Conservation (phyloP, 2,888 invertebrate genomes). For the Cartodere bifasciata region DNA sequence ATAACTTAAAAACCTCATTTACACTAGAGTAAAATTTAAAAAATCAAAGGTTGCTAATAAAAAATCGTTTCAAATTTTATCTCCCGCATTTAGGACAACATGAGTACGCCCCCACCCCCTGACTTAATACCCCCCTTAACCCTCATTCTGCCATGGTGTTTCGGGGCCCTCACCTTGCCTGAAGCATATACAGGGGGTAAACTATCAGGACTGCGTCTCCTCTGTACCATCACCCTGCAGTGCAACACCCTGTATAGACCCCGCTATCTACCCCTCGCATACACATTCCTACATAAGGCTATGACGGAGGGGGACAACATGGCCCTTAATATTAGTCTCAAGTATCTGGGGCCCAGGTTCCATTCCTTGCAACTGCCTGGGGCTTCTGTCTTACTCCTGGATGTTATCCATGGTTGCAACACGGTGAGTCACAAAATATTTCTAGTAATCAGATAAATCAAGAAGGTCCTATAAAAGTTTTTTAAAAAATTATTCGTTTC, state of each 20-base stretch:
- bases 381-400: slow-evolving; percentile 71
- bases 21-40: no score
- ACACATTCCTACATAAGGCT: slow-evolving; percentile 74
- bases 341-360: slow-evolving; percentile 71
- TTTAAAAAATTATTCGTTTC: no score
- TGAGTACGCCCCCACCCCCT: slow-evolving; percentile 61
- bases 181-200: slow-evolving; percentile 66
- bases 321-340: slow-evolving; percentile 63
- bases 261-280: slow-evolving; percentile 77
- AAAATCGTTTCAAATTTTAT: no score
- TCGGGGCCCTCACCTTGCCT: slow-evolving; percentile 73
- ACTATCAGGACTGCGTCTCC: slow-evolving; percentile 70
- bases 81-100: slow-evolving; percentile 62
- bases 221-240: slow-evolving; percentile 77
- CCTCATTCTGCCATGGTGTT: slow-evolving; percentile 88
- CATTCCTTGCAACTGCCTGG: slow-evolving; percentile 81
- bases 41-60: no score
- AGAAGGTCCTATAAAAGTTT: no score
- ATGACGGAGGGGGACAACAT: slow-evolving; percentile 39
- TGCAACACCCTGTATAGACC: slow-evolving; percentile 55
- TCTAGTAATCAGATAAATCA: no score
- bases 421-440: no score
- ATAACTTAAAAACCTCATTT: no score
- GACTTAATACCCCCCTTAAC: slow-evolving; percentile 73
- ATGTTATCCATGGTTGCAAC: slow-evolving; percentile 84